A percentile compares a stretch with the other conserved stretches of the same genome.
Evolutionary conservation across 2,797 vertebrate genomes (phyloP).

Genomic region (Peromyscus aztecus): DNA sequence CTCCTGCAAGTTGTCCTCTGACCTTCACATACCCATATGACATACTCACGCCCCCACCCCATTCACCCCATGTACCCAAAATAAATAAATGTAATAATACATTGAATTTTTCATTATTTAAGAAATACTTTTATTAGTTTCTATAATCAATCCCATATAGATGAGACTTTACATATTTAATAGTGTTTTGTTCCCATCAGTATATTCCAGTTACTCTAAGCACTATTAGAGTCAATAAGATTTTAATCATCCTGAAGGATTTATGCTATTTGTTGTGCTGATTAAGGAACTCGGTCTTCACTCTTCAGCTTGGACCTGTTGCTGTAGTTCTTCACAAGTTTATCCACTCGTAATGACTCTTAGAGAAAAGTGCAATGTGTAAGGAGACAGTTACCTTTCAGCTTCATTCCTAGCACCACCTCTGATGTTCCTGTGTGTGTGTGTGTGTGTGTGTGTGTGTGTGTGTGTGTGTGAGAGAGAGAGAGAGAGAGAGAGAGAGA

Average conservation of each 20-base stretch:
- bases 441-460: neutral
- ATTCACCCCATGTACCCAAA: neutral
- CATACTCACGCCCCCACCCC: no score
- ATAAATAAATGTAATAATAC: neutral
- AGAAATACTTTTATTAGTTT: neutral
- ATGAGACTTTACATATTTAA: neutral
- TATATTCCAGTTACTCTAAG: slow-evolving; percentile 34
- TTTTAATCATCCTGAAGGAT: slow-evolving; percentile 8
- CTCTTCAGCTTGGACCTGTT: neutral
- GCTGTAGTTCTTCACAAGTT: neutral
- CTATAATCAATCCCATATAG: neutral
- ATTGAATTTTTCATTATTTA: neutral
- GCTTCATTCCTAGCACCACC: neutral
- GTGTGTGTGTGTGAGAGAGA: neutral
- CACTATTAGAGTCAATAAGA: neutral
- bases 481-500: no score
- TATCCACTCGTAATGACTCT: neutral
- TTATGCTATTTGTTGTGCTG: neutral
- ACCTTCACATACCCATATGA: neutral
- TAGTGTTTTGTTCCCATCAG: neutral
- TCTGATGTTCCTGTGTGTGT: neutral
- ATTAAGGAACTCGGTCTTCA: neutral
- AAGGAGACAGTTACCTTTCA: neutral
- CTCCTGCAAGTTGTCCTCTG: neutral
- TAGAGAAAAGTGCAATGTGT: neutral